Evolutionary conservation across 2,113 vertebrate genomes (phyloP).

Genomic region (Chionomys nivalis): DNA sequence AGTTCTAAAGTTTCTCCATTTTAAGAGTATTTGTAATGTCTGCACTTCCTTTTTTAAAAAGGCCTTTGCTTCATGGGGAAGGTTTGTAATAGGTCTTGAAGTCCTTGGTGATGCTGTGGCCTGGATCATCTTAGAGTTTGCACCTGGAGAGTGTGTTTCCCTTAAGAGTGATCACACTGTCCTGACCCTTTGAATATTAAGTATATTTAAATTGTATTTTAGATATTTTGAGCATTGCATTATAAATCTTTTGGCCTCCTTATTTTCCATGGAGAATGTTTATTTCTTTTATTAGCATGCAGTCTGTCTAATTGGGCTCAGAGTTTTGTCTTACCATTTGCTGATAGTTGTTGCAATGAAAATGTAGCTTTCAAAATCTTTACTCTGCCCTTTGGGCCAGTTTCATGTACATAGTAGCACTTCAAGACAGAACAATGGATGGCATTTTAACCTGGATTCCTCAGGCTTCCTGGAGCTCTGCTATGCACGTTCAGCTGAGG

Average conservation of each 20-base stretch:
- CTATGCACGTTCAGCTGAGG: not conserved
- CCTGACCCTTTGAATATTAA: not conserved
- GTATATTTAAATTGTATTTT: not conserved
- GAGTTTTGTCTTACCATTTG: not conserved
- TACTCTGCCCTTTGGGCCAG: not conserved
- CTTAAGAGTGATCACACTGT: not conserved
- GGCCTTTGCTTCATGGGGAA: not conserved
- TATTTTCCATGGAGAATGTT: not conserved
- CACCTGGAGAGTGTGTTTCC: not conserved
- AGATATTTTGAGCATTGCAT: not conserved
- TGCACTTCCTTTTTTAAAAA: not conserved
- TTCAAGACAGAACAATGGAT: not conserved
- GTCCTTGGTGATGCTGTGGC: not conserved
- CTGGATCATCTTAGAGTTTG: not conserved
- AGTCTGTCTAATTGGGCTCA: not conserved
- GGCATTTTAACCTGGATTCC: not conserved
- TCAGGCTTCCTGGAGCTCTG: not conserved
- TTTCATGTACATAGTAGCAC: not conserved
- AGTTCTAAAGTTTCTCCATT: not conserved
- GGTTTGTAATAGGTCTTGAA: not conserved
- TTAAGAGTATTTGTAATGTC: not conserved
- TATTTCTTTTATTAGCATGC: not conserved
- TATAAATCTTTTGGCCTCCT: not conserved
- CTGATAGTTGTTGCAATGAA: not conserved
- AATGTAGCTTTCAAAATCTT: not conserved